Evolutionary conservation across 2,888 invertebrate genomes (phyloP), one percentile per base, ranked within the genome.

Genomic region (Nineta flava): DNA sequence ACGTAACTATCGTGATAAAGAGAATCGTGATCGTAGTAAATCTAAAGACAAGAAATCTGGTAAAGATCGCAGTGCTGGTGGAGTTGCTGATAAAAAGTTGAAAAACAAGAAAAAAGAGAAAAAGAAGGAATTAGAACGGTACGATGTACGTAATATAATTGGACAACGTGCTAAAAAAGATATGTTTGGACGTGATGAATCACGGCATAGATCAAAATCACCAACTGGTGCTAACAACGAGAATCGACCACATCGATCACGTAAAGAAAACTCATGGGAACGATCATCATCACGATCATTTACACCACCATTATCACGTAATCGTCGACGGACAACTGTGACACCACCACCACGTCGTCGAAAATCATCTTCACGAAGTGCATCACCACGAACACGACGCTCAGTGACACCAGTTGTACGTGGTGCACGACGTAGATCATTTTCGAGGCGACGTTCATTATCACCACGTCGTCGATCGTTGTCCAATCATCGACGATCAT

Each of bases 91-190:
- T 64, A 55, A 63, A 52, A 55, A 53, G 6, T 58, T 55, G 47
- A 57, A 62, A 52, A 55, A 58, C 53, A 69, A 68, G 51, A 73
- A 70, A 56, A 72, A 72, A 54, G 74, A 76, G 49, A 85, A 81
- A 59, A 73, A 87, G 13, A 82, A 85, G 60, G 88, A 90, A 59
- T 67, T 91, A 47, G 84, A 83, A 58, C 74, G 90, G 3, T 91
- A 91, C 63, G 83, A 88, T 68, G 88, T 90, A 9, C 73, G 90
- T 40, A 80, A 82, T 53, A 69, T 90, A 35, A 81, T 90, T 9
- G 75, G 81, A 5, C 82, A 82, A 53, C 79, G 79, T 0, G 70
- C 76, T 49, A 85, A 82, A 65, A 87, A 87, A 65, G 43, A 50
- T 53, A 53, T 40, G 32, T 52, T 53, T 49, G 49, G 50, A n/a